Percentiles rank a stretch among this genome's conserved stretches.
These are phyloP conservation scores for Poecilus cupreus DNA, from an alignment of 2,888 invertebrate genomes.

Conservation along the genomic window DNA sequence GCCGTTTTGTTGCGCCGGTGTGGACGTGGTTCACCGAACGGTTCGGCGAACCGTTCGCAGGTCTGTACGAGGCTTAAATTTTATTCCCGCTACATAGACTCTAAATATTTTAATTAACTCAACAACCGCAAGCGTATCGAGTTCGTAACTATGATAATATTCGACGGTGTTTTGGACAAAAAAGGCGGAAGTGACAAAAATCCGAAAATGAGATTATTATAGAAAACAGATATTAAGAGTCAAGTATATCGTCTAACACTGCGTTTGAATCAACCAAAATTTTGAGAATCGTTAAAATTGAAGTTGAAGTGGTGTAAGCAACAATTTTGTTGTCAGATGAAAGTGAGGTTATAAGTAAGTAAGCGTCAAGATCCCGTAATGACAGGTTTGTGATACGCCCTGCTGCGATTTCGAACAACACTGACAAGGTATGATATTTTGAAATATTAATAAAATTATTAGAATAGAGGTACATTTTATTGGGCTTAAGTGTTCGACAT, in stretches of 20 bases:
- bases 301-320: slow-evolving; percentile 8
- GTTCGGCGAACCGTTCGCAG: too few species aligned
- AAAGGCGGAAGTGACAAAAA: too few species aligned
- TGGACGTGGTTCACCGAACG: too few species aligned
- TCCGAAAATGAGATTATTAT: too few species aligned
- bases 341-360: background rate
- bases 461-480: background rate
- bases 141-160: too few species aligned
- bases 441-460: slow-evolving; percentile 10
- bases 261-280: slow-evolving; percentile 6
- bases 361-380: background rate
- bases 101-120: slow-evolving; percentile 66
- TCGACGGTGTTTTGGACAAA: too few species aligned
- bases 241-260: background rate
- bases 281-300: slow-evolving; percentile 11
- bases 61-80: slow-evolving; percentile 66
- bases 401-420: background rate
- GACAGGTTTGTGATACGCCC: slow-evolving; percentile 8
- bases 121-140: too few species aligned
- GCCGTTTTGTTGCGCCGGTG: too few species aligned
- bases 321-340: background rate
- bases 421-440: slow-evolving; percentile 24
- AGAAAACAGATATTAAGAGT: too few species aligned
- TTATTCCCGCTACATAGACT: slow-evolving; percentile 66
- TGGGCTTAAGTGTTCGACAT: background rate